Evolutionary conservation across 2,888 invertebrate genomes (phyloP), one percentile per base, ranked within the genome.

Genomic region (Augochlorella aurata): DNA sequence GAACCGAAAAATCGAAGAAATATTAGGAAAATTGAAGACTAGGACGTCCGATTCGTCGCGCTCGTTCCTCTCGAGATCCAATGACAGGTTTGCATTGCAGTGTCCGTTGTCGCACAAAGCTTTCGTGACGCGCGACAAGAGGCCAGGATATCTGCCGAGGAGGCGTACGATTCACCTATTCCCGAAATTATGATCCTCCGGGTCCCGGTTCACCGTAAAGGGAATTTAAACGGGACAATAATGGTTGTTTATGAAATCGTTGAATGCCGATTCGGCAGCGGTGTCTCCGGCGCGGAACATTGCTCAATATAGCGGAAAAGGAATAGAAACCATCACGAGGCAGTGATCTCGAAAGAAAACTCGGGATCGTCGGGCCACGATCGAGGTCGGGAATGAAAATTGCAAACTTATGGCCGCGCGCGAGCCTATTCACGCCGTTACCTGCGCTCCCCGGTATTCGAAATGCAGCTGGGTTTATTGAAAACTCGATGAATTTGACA

Each of bases 171-270:
- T 76, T 76, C 77, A 81, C 24, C 76, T 69, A 77, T 69, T 58
- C 74, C 73, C 54, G 80, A 85, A 90, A 89, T 89, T 89, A 90
- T 87, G 88, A 90, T 85, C 69, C n/a, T 77, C 61, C 45, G 54
- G n/a, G 54, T 49, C 52, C 58, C 68, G 44, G 63, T n/a, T 63
- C 50, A 61, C 73, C 54, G 49, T 75, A 66, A 84, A 83, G 73
- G 61, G 67, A 71, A 81, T 68, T 77, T 72, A 84, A 89, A 87
- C 80, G 81, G 84, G 85, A 90, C 88, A 90, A 89, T 91, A 90
- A 90, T 89, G 86, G 90, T 85, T 89, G 90, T 90, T 91, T 91
- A 90, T 87, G 90, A 87, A 90, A 82, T 85, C 70, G 68, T 79
- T 85, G 86, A 85, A 87, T 86, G 49, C 82, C 74, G 81, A 88